Conservation (phyloP, 2,888 invertebrate species). For the Mimas tiliae region DNA sequence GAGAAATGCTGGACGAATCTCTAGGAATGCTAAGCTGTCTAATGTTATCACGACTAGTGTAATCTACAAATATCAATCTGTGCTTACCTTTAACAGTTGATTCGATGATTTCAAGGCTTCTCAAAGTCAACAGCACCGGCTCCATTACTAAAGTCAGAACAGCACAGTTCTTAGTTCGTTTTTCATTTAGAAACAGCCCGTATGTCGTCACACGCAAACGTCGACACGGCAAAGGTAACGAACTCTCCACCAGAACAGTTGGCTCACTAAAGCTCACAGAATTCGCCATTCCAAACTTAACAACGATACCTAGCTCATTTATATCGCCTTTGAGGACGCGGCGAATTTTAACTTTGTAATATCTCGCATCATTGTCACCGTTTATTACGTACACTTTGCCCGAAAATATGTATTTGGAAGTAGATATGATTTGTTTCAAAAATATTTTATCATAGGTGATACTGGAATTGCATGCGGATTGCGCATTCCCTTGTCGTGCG, state of each 20-base stretch:
- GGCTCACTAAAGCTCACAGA: conserved; percentile 68
- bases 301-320: conserved; percentile 64
- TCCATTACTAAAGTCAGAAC: conserved; percentile 63
- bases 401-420: conserved; percentile 73
- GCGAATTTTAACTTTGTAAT: conserved; percentile 73
- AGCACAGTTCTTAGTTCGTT: conserved; percentile 42
- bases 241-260: conserved; percentile 65
- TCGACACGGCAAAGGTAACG: conserved; percentile 52
- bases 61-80: conserved; percentile 27
- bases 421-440: conserved; percentile 64
- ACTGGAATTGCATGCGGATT: conserved; percentile 52
- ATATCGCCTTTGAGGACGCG: conserved; percentile 75
- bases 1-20: no score
- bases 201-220: conserved; percentile 65
- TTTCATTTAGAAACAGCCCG: conserved; percentile 72
- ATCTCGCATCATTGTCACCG: conserved; percentile 51
- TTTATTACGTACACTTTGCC: conserved; percentile 69
- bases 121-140: conserved; percentile 67
- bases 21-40: no score
- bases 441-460: conserved; percentile 59
- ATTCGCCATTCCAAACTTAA: conserved; percentile 59
- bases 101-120: conserved; percentile 69
- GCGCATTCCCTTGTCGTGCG: conserved; percentile 40
- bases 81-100: conserved; percentile 73
- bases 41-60: neutral